Evolutionary conservation across 2,888 invertebrate genomes (phyloP).

Genomic region (Apodemia hepburni): DNA sequence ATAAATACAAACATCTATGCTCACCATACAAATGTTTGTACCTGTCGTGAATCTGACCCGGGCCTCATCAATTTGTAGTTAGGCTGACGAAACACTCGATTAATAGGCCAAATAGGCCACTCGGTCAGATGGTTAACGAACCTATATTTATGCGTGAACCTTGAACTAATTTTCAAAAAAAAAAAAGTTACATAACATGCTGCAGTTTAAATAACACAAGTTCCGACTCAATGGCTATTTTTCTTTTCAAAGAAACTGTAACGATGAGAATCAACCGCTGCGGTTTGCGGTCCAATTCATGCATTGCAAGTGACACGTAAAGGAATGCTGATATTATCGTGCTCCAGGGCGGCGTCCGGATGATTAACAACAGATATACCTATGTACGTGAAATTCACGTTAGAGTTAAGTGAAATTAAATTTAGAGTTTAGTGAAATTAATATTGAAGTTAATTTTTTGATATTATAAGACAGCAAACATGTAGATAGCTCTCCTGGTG

Average conservation of each 20-base stretch:
- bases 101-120: too few species aligned
- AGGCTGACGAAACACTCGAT: too few species aligned
- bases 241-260: slow-evolving; percentile 14
- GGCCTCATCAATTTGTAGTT: too few species aligned
- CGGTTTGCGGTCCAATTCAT: slow-evolving; percentile 40
- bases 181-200: not conserved
- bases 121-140: too few species aligned
- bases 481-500: too few species aligned
- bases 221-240: slow-evolving; percentile 6
- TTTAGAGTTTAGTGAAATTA: not conserved
- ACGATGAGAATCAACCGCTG: slow-evolving; percentile 34
- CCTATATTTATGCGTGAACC: too few species aligned
- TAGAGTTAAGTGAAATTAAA: not conserved
- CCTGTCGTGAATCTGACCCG: too few species aligned
- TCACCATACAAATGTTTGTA: too few species aligned
- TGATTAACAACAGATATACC: not conserved
- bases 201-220: slow-evolving; percentile 10
- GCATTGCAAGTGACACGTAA: slow-evolving; percentile 48
- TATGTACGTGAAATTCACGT: not conserved
- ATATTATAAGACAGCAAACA: too few species aligned
- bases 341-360: not conserved
- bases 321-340: slow-evolving; percentile 21
- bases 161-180: not conserved
- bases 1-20: too few species aligned
- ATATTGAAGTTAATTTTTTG: not conserved